Base-by-base conservation (phyloP, 2,113 vertebrate genomes). In the Laticauda colubrina region DNA sequence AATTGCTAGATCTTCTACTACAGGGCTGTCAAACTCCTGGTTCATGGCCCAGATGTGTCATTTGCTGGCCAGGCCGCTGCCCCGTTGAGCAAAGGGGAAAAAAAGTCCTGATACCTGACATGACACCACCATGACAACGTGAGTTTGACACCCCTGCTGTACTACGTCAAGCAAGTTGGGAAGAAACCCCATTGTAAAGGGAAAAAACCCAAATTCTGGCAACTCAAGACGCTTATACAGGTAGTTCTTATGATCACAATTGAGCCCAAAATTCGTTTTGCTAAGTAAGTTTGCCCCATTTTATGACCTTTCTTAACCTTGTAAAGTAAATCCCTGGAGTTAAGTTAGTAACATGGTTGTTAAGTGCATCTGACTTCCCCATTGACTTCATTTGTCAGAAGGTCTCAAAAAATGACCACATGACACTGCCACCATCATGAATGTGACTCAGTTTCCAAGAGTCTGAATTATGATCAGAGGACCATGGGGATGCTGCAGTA, bases 101-200 rank as follows among this genome's bases (percentile, higher is more conserved):
- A 57, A 57, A 57, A 57, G 56, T 21, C 56, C 56, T 5, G 5
- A 57, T 23, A 57, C 6, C 1, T 57, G 21, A 23, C 4, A 21
- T 57, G 20, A 57, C 2, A 6, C 2, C 6, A 6, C 6, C 2
- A 0, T 23, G 56, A 57, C 0, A 2, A 7, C 0, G 6, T 57
- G 56, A 23, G 56, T 57, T 57, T 57, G 56, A 57, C 56, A 57
- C 21, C 21, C 56, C 56, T 57, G 56, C 2, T 23, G 21, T 57
- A 26, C 23, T 59, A 59, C 0, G 23, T 81, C n/a, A 81, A 39
- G 15, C n/a, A 20, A 3, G 15, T 81, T 81, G 69, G n/a, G 34
- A 34, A 75, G n/a, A 75, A 75, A 75, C 15, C 69, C n/a, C n/a
- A 75, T 39, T n/a, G 20, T 20, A 18, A 3, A 39, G 15, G 2